phyloP scores from a whole-genome alignment of 2,797 vertebrate species.

The Eptatretus atami region DNA sequence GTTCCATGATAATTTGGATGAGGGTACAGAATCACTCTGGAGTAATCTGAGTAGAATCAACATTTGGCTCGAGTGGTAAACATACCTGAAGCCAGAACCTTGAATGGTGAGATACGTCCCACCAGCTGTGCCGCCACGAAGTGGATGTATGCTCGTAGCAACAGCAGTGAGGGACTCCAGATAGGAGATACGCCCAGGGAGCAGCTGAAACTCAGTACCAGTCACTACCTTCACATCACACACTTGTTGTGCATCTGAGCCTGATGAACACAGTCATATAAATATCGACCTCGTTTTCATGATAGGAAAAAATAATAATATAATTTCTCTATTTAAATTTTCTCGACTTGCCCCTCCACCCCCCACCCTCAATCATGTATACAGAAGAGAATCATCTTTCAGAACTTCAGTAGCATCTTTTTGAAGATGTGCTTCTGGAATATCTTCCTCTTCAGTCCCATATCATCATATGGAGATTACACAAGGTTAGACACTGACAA shows the following conservation, averaged over 20 bases:
- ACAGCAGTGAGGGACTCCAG: constrained; percentile 21
- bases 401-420: too few relatives aligned
- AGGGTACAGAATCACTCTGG: too few relatives aligned
- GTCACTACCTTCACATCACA: constrained; percentile 23
- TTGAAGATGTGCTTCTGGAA: too few relatives aligned
- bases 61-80: too few relatives aligned
- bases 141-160: constrained; percentile 20
- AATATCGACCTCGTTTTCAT: neutral
- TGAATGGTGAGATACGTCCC: constrained; percentile 29
- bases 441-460: too few relatives aligned
- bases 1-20: too few relatives aligned
- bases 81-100: constrained; percentile 40
- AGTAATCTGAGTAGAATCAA: too few relatives aligned
- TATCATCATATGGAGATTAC: too few relatives aligned
- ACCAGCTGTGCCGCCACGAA: constrained; percentile 33
- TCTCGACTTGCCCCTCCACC: too few relatives aligned
- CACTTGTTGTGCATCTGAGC: constrained; percentile 12
- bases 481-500: too few relatives aligned
- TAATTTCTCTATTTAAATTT: neutral
- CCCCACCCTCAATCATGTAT: neutral
- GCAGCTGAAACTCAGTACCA: constrained; percentile 11
- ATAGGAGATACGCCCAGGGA: constrained; percentile 19
- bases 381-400: neutral
- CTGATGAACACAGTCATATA: constrained; percentile 12
- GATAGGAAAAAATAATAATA: neutral